Conservation (phyloP, 2,888 invertebrate species). For the Nesidiocoris tenuis region DNA sequence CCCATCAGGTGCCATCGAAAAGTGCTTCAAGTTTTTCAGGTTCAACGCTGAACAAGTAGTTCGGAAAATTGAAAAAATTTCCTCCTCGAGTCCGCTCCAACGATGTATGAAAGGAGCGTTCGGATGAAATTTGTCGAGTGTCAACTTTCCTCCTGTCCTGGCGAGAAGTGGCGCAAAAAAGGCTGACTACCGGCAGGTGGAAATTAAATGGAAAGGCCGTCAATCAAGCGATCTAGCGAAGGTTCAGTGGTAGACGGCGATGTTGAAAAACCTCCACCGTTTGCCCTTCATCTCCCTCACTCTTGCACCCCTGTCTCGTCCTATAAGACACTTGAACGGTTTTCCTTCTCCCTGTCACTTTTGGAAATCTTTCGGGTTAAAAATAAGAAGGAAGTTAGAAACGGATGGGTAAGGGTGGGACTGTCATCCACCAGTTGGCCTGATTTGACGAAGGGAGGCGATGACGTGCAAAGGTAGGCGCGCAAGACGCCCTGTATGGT, state of each 20-base stretch:
- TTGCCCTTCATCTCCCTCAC: too few relatives aligned
- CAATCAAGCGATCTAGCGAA: slow-evolving; percentile 2
- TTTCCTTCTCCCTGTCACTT: background rate
- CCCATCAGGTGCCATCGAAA: too few relatives aligned
- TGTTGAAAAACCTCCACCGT: background rate
- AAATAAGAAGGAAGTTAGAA: background rate
- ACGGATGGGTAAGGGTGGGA: background rate
- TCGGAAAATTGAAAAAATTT: too few relatives aligned
- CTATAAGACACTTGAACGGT: background rate
- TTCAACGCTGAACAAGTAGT: too few relatives aligned
- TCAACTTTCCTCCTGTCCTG: background rate
- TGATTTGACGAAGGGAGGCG: background rate
- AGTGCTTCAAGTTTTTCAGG: too few relatives aligned
- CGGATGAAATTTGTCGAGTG: background rate
- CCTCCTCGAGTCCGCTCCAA: too few relatives aligned
- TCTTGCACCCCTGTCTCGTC: background rate
- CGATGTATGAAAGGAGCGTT: background rate
- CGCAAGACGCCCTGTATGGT: too few relatives aligned
- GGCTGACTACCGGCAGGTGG: background rate
- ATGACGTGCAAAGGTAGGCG: too few relatives aligned
- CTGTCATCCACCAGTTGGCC: background rate
- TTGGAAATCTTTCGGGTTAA: background rate
- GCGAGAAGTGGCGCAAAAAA: background rate
- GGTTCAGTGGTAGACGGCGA: background rate
- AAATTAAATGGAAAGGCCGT: slow-evolving; percentile 8